Evolutionary conservation across 2,888 invertebrate genomes (phyloP).

Genomic region (Patella pellucida): DNA sequence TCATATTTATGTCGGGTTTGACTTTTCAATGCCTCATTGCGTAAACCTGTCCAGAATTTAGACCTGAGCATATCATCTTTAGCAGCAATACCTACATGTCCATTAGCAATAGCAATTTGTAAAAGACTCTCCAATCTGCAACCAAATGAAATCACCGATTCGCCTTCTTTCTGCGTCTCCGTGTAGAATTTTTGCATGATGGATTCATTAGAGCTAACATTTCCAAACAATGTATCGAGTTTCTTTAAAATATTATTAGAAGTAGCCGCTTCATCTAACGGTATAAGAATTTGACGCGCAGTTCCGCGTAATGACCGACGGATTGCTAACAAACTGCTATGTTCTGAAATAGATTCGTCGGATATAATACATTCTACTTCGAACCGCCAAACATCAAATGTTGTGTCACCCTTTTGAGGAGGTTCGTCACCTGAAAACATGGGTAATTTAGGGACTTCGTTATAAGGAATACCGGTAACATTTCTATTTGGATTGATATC

Average conservation of each 20-base stretch:
- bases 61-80: slow-evolving; percentile 30
- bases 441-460: too few relatives aligned
- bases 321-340: not conserved
- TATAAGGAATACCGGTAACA: too few relatives aligned
- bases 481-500: too few relatives aligned
- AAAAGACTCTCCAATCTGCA: slow-evolving; percentile 27
- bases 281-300: not conserved
- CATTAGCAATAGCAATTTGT: too few relatives aligned
- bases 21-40: slow-evolving; percentile 18
- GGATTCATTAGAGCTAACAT: not conserved
- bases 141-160: slow-evolving; percentile 29
- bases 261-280: not conserved
- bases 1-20: slow-evolving; percentile 32
- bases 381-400: not conserved
- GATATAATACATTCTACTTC: not conserved
- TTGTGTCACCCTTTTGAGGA: not conserved
- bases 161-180: slow-evolving; percentile 16
- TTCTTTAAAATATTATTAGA: not conserved
- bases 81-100: slow-evolving; percentile 17
- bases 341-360: not conserved
- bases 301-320: not conserved
- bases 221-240: not conserved
- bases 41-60: slow-evolving; percentile 30
- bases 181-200: not conserved
- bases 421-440: too few relatives aligned